Conservation (phyloP, 2,113 vertebrate genomes). For the Cariama cristata region DNA sequence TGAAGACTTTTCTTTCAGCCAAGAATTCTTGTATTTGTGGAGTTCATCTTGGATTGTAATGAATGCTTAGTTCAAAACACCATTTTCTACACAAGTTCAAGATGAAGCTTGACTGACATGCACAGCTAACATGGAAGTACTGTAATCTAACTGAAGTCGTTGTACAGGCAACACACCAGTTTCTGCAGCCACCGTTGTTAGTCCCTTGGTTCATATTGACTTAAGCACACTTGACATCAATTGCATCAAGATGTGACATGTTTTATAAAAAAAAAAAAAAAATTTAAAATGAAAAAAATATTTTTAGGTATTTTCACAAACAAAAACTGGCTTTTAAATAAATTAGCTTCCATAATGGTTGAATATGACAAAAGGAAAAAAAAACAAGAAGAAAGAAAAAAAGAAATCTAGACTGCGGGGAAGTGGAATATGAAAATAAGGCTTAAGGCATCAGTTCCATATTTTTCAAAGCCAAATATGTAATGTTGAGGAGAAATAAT, state of each 20-base stretch:
- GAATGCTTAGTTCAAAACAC: slow-evolving; percentile 79
- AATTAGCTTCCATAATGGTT: slow-evolving; percentile 96
- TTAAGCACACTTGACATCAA: slow-evolving; percentile 98
- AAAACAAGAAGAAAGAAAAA: neutral
- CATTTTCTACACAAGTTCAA: slow-evolving; percentile 82
- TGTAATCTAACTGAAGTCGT: slow-evolving; percentile 80
- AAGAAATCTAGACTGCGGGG: slow-evolving; percentile 74
- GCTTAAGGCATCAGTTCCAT: slow-evolving; percentile 87
- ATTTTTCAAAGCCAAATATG: slow-evolving; percentile 97
- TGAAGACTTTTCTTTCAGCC: slow-evolving; percentile 86
- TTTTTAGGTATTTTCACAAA: slow-evolving; percentile 99
- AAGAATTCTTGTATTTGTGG: slow-evolving; percentile 84
- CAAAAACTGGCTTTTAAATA: slow-evolving; percentile 97
- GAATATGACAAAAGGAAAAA: slow-evolving; percentile 71
- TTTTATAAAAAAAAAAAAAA: slow-evolving; percentile 85
- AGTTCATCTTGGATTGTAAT: slow-evolving; percentile 83
- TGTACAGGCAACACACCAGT: slow-evolving; percentile 83
- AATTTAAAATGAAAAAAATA: slow-evolving; percentile 87
- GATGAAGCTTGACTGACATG: slow-evolving; percentile 82
- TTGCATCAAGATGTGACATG: slow-evolving; percentile 95
- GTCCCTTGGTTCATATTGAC: slow-evolving; percentile 92
- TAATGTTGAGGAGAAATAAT: slow-evolving; percentile 81
- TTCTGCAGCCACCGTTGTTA: slow-evolving; percentile 89
- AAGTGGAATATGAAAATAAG: slow-evolving; percentile 79
- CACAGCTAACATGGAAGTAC: slow-evolving; percentile 84